Conservation (phyloP, 2,113 vertebrate species). For the Zootoca vivipara region DNA sequence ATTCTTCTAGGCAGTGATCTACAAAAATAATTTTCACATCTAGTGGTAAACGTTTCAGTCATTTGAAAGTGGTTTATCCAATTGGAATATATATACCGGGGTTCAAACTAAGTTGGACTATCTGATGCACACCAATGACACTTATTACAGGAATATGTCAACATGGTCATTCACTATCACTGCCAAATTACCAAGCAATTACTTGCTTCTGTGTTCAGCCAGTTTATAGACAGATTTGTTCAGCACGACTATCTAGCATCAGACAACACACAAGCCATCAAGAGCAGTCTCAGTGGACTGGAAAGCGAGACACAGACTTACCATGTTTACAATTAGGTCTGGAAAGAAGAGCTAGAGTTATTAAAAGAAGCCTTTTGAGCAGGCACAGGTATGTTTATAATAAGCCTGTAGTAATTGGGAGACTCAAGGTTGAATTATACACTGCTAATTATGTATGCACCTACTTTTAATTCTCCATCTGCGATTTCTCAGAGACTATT, state of each 20-base stretch:
- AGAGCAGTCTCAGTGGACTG: neutral
- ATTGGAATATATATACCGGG: neutral
- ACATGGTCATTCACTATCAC: neutral
- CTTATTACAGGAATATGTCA: neutral
- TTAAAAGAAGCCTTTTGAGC: neutral
- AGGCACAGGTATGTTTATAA: neutral
- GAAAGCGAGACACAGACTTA: neutral
- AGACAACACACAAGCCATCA: neutral
- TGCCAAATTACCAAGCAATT: neutral
- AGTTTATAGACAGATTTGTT: conserved; percentile 2
- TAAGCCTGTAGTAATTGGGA: neutral
- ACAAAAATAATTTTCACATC: neutral
- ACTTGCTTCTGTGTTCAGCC: neutral
- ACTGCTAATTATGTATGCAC: neutral
- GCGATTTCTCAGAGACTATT: neutral
- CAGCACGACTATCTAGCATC: neutral
- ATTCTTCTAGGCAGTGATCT: neutral
- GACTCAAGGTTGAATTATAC: neutral
- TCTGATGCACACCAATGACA: neutral
- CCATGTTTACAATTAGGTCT: neutral
- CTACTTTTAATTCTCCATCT: conserved; percentile 10
- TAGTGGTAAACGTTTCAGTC: neutral
- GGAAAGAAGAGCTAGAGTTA: neutral
- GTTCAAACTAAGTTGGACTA: neutral
- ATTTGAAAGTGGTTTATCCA: neutral